Base-by-base conservation (phyloP, 2,888 invertebrate genomes). In the Callyntrura sp. region DNA sequence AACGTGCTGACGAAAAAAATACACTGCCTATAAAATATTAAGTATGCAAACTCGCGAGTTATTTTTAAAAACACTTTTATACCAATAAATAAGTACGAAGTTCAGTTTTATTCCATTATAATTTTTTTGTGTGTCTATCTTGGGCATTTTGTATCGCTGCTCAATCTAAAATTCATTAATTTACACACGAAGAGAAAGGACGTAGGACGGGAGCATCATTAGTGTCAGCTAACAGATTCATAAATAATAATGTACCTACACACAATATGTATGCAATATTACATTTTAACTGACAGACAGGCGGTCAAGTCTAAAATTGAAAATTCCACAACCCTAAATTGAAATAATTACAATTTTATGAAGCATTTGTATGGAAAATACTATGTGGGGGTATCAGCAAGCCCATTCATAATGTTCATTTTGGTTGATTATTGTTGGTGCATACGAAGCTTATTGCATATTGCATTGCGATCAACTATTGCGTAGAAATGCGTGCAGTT, bases 111-210 rank as follows among this genome's bases (percentile, higher is more conserved):
- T 35, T 35, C 35, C 6, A 35, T 17, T 60, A 60, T 17, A 60
- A n/a, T n/a, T n/a, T 60, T 60, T 60, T n/a, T 60, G 8, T 3
- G 3, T 17, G 8, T 60, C 3, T 17, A 20, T 60, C 3, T 1
- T 14, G 51, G 35, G 35, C 35, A 35, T 51, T n/a, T 51, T 60
- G 20, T 20, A 8, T 20, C 60, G 28, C 35, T 35, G 35, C 8
- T 65, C 28, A 35, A 68, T 68, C 68, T 68, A 8, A 28, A 68
- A 68, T 68, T 35, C 68, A 68, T 68, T 68, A 68, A 68, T 35
- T 68, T 17, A n/a, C 14, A 68, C 68, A 35, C n/a, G 35, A 68
- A 25, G 62, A 62, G 62, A 68, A 68, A 35, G 68, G 35, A 68
- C 35, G 35, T 35, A 28, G 68, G 35, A 51, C 51, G 9, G 12